These are phyloP conservation scores for Gila robusta DNA, from an alignment of 2,797 vertebrate species.

Conservation along the genomic window DNA sequence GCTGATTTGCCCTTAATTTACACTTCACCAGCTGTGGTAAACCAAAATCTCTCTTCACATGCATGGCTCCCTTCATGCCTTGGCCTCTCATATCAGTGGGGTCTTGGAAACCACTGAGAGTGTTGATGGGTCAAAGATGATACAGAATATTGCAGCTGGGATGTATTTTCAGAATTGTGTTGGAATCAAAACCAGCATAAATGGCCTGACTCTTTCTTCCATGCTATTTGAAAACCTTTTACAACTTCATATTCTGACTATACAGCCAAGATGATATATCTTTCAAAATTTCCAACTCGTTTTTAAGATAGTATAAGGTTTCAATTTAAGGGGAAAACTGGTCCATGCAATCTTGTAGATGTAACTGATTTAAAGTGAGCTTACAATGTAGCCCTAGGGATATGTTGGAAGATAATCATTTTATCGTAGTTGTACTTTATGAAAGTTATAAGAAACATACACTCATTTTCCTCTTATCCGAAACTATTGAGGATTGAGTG, in stretches of 20 bases:
- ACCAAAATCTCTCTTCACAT: slow-evolving; percentile 78
- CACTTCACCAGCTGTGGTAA: slow-evolving; percentile 74
- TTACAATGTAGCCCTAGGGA: slow-evolving; percentile 19
- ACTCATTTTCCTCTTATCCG: slow-evolving; percentile 13
- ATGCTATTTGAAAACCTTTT: slow-evolving; percentile 15
- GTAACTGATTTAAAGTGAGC: slow-evolving; percentile 18
- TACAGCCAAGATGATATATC: slow-evolving; percentile 23
- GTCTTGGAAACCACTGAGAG: slow-evolving; percentile 70
- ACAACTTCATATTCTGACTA: not conserved
- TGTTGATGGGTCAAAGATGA: slow-evolving; percentile 57
- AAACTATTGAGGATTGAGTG: slow-evolving; percentile 3
- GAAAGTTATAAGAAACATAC: slow-evolving; percentile 34
- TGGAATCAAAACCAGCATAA: not conserved
- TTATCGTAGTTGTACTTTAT: slow-evolving; percentile 40
- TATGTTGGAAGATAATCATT: slow-evolving; percentile 32
- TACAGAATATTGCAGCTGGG: slow-evolving; percentile 52
- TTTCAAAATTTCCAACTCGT: not conserved
- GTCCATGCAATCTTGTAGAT: slow-evolving; percentile 5
- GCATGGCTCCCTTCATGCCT: slow-evolving; percentile 69
- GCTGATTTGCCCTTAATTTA: slow-evolving; percentile 82
- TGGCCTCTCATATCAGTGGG: slow-evolving; percentile 60
- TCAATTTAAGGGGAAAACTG: not conserved
- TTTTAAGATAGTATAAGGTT: slow-evolving; percentile 20
- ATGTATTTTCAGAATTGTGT: slow-evolving; percentile 9
- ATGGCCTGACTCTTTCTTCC: not conserved